A percentile compares a stretch with the other conserved stretches of the same genome.
Evolutionary conservation across 2,113 vertebrate species (phyloP).

Genomic region (Toxostoma redivivum): DNA sequence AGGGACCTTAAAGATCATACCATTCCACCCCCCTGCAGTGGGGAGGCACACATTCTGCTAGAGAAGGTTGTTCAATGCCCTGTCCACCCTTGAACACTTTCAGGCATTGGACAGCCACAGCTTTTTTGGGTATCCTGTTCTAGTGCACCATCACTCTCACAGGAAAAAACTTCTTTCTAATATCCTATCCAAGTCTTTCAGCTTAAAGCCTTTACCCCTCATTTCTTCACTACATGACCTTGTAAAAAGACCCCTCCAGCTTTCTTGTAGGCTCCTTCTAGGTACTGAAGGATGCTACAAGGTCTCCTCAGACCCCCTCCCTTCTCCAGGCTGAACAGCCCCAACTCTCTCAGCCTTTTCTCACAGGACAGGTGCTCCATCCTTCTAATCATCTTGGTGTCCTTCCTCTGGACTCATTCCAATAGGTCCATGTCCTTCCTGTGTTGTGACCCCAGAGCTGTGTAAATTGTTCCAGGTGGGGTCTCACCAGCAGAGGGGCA

Average conservation of each 20-base stretch:
- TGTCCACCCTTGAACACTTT: not conserved
- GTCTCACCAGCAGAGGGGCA: not conserved
- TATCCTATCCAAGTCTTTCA: not conserved
- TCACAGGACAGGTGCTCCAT: rapidly evolving
- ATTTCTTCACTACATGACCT: not conserved
- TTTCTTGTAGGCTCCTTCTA: not conserved
- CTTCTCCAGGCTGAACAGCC: not conserved
- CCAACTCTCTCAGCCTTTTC: not conserved
- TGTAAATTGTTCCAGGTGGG: not conserved
- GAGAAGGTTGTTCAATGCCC: not conserved
- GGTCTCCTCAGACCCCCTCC: not conserved
- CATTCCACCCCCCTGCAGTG: not conserved
- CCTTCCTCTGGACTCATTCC: not conserved
- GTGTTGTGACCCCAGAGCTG: not conserved
- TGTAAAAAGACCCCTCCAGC: not conserved
- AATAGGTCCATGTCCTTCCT: not conserved
- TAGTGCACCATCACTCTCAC: rapidly evolving
- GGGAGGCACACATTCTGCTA: too few species aligned
- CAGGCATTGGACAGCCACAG: too few species aligned
- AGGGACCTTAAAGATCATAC: not conserved
- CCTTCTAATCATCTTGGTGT: not conserved
- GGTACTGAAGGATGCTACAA: too few species aligned
- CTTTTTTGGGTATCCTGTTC: not conserved
- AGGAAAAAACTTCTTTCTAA: not conserved
- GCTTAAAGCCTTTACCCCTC: not conserved